Percentiles rank a stretch among this genome's conserved stretches.
Conservation (phyloP, 37 sponge, comb jelly and placozoan species). For the Hormiphora californensis region DNA sequence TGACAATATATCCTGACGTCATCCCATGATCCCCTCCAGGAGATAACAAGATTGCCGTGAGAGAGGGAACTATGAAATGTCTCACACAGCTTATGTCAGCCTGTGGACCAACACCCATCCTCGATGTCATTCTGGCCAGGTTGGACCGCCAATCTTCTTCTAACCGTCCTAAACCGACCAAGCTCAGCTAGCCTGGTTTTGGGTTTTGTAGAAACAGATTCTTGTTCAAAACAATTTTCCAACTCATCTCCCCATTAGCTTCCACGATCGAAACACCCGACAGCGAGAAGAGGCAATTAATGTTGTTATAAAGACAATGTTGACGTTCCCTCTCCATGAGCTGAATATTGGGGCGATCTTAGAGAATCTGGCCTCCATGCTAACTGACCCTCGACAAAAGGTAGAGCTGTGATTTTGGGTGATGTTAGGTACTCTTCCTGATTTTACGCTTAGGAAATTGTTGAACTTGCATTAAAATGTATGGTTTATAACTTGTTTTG, state of each 20-base stretch:
- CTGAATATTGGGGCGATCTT: background rate
- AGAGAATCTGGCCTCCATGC: background rate
- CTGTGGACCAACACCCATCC: background rate
- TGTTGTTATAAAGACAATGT: conserved; percentile 3
- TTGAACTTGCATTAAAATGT: background rate
- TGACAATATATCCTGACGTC: no score
- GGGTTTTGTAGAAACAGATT: no score
- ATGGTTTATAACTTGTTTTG: background rate
- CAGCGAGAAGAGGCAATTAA: conserved; percentile 5
- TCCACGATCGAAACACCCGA: background rate
- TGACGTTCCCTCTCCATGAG: background rate
- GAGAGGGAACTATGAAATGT: conserved; percentile 35
- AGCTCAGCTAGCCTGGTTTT: no score
- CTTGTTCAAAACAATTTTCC: no score
- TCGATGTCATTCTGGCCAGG: conserved; percentile 20
- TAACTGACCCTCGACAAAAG: background rate
- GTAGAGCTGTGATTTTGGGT: no score
- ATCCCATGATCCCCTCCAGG: no score
- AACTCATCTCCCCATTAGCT: background rate
- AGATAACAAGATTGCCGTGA: conserved; percentile 24
- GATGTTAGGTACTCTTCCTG: no score
- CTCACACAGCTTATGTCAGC: background rate
- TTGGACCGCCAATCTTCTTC: no score
- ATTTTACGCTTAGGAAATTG: no score
- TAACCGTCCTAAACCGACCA: no score